Evolutionary conservation across 2,888 invertebrate species (phyloP), one percentile per base, ranked within the genome.

Genomic region (Coelogynopora nodosa): DNA sequence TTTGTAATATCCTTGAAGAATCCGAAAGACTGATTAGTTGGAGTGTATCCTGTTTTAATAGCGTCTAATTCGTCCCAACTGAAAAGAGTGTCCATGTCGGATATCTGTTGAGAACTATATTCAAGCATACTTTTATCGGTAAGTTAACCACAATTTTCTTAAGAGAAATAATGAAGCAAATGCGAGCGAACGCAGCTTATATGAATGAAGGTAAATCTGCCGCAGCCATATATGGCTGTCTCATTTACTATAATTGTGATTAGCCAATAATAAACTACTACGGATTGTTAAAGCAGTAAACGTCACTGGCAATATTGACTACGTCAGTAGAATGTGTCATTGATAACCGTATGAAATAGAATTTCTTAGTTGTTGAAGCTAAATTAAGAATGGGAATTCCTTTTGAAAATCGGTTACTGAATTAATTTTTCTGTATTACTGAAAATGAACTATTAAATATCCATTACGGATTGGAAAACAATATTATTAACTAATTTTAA

Each of bases 11-110:
- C 85, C 30, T 81, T 86, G 28, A 84, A 86, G 67, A 82, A 86
- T 86, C 31, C 30, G 31, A 31, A 30, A 23, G 29, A 31, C 27
- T 84, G 84, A 23, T 84, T 31, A 86, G 49, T 84, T 13, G 86
- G 86, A 84, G 86, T 86, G 30, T 86, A 86, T 28, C 86, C 86
- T 30, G 86, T 86, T 86, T 86, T 84, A 18, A 86, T 86, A 27
- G 81, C 84, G 67, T 49, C 49, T 31, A 86, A 84, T 31, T 85
- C 85, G 74, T 74, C 74, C 74, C 74, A 74, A 23, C 74, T 74
- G 74, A 74, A 74, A 74, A 74, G 74, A 74, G 74, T 74, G 23
- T 74, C 74, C 74, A 74, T 74, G 27, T 74, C 74, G 2, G 74
- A 13, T 23, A 74, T 26, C 27, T 74, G 74, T 74, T 74, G 74